Evolutionary conservation across 2,888 invertebrate genomes (phyloP), one percentile per base, ranked within the genome.

Genomic region (Cerastis leucographa): DNA sequence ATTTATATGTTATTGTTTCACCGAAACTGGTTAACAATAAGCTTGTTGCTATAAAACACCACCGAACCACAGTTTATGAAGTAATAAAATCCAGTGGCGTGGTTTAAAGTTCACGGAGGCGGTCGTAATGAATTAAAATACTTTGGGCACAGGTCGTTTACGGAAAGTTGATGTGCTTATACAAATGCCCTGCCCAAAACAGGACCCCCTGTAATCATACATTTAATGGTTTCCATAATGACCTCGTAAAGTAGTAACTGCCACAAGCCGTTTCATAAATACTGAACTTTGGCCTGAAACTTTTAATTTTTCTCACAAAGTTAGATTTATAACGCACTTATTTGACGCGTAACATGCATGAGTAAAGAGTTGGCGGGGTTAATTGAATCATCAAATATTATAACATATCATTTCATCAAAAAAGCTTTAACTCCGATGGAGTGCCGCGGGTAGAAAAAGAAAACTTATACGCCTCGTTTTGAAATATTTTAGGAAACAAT

Each of bases 181-280:
- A 94, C 94, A 95, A 95, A 95, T 94, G 92, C 92, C 81, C 92
- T 92, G 93, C 91, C 93, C 94, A 89, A 94, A 95, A 94, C 94
- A 94, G 93, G 92, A 91, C 88, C 91, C 90, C 89, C 90, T 91
- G 94, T 94, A 95, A 95, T 95, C 95, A 95, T 95, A 95, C 91
- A 92, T 95, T 96, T 96, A 95, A 96, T 96, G 95, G 95, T 91
- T 90, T 85, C 92, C 93, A 94, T 96, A 96, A 96, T 94, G 95
- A 94, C 94, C 93, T 95, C 94, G 93, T 95, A 95, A 95, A 95
- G 93, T 94, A 94, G 93, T 94, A 93, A 94, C 93, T 92, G 94
- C 94, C 92, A 91, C 89, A 89, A 93, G 92, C 91, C 91, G 91
- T 92, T 92, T 93, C 94, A 94, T 95, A 95, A 95, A 95, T 95